Percentiles rank a stretch among this genome's conserved stretches.
These are phyloP conservation scores for Choreutis nemorana DNA, from an alignment of 2,888 invertebrate genomes.

Conservation along the genomic window DNA sequence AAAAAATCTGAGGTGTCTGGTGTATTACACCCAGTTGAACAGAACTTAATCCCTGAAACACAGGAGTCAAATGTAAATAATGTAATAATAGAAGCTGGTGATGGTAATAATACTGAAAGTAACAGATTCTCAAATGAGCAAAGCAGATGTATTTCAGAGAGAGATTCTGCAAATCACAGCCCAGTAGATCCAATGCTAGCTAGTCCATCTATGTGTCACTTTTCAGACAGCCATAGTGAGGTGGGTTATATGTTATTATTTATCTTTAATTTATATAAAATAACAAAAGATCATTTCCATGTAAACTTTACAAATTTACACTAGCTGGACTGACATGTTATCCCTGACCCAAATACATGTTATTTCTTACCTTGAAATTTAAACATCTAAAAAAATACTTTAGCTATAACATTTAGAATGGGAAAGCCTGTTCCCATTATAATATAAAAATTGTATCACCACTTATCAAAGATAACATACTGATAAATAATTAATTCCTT, in stretches of 20 bases:
- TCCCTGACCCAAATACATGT: too few relatives aligned
- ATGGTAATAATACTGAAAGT: conserved; percentile 21
- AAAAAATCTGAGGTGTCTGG: conserved; percentile 22
- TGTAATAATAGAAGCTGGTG: conserved; percentile 35
- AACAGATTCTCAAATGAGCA: conserved; percentile 42
- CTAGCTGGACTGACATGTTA: too few relatives aligned
- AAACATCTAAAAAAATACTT: too few relatives aligned
- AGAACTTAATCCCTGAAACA: conserved; percentile 22
- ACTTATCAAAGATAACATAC: not conserved
- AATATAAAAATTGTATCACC: too few relatives aligned
- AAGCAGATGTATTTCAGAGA: conserved; percentile 46
- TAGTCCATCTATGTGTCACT: conserved; percentile 73
- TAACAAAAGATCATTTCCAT: too few relatives aligned
- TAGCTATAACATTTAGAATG: too few relatives aligned
- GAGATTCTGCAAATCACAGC: conserved; percentile 83
- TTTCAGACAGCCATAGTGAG: conserved; percentile 76
- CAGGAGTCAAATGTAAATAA: conserved; percentile 33
- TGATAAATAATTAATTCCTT: conserved; percentile 15
- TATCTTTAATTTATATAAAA: too few relatives aligned
- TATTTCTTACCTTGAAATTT: too few relatives aligned
- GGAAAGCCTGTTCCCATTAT: too few relatives aligned
- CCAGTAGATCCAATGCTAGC: conserved; percentile 76
- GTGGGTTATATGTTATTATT: too few relatives aligned
- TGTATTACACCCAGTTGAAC: too few relatives aligned
- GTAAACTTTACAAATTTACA: too few relatives aligned